Percentiles rank a stretch among this genome's conserved stretches.
Conservation (phyloP, 2,113 vertebrate genomes). For the Casuarius casuarius region DNA sequence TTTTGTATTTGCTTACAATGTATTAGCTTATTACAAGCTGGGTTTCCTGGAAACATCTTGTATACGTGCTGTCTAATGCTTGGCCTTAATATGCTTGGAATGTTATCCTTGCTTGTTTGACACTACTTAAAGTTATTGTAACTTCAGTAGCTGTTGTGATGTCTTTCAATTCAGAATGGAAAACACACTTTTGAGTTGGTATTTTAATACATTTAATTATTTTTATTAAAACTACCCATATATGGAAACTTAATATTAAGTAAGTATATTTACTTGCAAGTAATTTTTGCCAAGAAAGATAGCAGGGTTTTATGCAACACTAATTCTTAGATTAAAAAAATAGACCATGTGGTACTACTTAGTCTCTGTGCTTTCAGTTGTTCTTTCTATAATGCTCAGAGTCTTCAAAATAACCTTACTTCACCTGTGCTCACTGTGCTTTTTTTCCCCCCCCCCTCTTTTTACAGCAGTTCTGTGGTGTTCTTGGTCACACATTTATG, state of each 20-base stretch:
- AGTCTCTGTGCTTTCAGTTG: background rate
- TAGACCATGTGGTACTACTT: background rate
- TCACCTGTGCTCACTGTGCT: background rate
- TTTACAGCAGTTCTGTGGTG: constrained; percentile 99
- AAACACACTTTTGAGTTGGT: background rate
- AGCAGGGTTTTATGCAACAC: background rate
- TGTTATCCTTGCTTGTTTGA: background rate
- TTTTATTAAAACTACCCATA: background rate
- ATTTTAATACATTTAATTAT: background rate
- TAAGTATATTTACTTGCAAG: background rate
- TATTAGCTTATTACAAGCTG: too few relatives aligned
- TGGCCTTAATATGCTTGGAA: background rate
- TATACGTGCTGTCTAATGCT: background rate
- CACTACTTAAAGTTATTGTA: background rate
- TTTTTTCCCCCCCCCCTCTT: background rate
- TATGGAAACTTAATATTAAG: background rate
- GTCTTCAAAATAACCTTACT: background rate
- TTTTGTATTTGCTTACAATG: background rate
- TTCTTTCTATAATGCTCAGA: background rate
- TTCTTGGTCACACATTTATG: constrained; percentile 99
- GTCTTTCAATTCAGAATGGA: background rate
- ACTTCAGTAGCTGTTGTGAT: background rate
- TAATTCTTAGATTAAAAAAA: background rate
- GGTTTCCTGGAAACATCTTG: too few relatives aligned
- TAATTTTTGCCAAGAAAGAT: background rate